A percentile compares a stretch with the other conserved stretches of the same genome.
Conservation (phyloP, 2,888 invertebrate genomes). For the Polydrusus pterygomalis region DNA sequence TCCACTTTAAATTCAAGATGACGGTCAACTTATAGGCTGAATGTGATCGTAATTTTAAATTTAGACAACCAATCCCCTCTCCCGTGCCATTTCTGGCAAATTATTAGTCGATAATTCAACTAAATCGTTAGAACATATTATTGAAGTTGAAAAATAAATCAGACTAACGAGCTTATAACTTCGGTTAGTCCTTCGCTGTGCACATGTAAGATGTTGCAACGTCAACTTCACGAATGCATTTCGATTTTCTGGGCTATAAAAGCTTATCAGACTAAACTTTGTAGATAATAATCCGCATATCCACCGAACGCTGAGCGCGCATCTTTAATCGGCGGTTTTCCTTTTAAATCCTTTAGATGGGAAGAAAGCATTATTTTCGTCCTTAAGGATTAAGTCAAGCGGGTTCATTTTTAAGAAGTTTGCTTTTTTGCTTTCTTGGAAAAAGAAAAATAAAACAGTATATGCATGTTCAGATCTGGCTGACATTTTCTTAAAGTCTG, state of each 20-base stretch:
- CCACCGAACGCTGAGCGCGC: conserved; percentile 46
- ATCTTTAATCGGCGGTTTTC: conserved; percentile 43
- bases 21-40: too few relatives aligned
- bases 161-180: neutral
- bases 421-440: conserved; percentile 35
- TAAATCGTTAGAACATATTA: too few relatives aligned
- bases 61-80: too few relatives aligned
- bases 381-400: conserved; percentile 45
- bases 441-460: conserved; percentile 33
- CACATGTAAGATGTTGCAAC: conserved; percentile 28
- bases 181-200: neutral
- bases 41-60: too few relatives aligned
- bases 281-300: conserved; percentile 49
- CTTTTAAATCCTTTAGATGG: conserved; percentile 36
- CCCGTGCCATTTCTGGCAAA: too few relatives aligned
- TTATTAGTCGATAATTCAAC: too few relatives aligned
- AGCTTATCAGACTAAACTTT: conserved; percentile 49
- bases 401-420: conserved; percentile 48
- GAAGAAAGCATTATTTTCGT: conserved; percentile 43
- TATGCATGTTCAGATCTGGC: conserved; percentile 43
- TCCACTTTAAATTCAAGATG: too few relatives aligned
- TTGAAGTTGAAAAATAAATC: neutral
- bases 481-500: conserved; percentile 35
- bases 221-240: conserved; percentile 36
- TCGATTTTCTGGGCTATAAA: conserved; percentile 37